Evolutionary conservation across 2,888 invertebrate genomes (phyloP).

Genomic region (Oxystoma pomonae): DNA sequence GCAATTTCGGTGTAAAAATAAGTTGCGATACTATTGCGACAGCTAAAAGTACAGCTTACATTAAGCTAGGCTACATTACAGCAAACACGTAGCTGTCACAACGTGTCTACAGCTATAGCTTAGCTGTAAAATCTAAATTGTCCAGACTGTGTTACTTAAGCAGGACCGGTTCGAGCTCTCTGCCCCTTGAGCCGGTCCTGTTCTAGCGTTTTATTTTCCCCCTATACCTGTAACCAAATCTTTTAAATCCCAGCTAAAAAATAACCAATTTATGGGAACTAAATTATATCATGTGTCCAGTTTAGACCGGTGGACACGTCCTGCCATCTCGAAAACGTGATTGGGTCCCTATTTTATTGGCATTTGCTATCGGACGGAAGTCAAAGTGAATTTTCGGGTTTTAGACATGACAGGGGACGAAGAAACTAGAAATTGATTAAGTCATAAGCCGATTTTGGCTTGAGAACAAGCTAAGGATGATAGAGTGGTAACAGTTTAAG

Average conservation of each 20-base stretch:
- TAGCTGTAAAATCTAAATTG: too few relatives aligned
- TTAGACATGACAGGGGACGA: neutral
- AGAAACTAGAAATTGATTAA: neutral
- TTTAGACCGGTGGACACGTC: neutral
- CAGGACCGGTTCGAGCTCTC: too few relatives aligned
- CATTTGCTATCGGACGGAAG: neutral
- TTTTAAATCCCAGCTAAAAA: neutral
- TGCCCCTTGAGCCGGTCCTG: too few relatives aligned
- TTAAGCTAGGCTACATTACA: too few relatives aligned
- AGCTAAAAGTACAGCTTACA: too few relatives aligned
- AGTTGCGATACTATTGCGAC: too few relatives aligned
- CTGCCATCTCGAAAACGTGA: neutral
- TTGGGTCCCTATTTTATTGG: neutral
- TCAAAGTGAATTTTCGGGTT: neutral
- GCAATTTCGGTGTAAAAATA: too few relatives aligned
- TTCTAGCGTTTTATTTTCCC: neutral
- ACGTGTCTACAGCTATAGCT: too few relatives aligned
- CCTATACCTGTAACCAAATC: neutral
- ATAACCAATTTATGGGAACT: neutral
- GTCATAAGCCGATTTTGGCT: neutral
- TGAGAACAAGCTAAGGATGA: neutral
- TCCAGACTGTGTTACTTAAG: too few relatives aligned
- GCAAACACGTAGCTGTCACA: too few relatives aligned
- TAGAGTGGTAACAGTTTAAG: too few relatives aligned
- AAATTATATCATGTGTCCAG: neutral